These are phyloP conservation scores for Pseudochirops cupreus DNA, from an alignment of 2,797 vertebrate species.

Conservation along the genomic window DNA sequence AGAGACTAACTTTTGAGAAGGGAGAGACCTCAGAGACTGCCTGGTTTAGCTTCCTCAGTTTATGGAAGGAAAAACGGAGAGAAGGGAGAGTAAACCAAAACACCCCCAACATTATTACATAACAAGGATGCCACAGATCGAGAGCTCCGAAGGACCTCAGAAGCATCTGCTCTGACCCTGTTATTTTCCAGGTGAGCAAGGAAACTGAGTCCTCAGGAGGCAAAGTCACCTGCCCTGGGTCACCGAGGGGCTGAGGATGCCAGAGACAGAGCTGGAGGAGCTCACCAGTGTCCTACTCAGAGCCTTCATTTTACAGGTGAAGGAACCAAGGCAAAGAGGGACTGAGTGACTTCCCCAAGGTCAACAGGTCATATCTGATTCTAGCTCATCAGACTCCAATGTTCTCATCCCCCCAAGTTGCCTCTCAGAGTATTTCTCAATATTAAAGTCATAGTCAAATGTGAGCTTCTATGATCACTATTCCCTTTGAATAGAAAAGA, in stretches of 20 bases:
- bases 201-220: background rate
- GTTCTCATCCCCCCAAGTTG: background rate
- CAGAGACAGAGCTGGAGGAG: background rate
- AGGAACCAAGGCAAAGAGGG: background rate
- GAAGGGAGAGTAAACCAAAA: too few relatives aligned
- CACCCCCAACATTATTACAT: too few relatives aligned
- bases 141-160: too few relatives aligned
- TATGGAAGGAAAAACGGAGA: too few relatives aligned
- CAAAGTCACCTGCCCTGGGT: background rate
- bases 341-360: background rate
- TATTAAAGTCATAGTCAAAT: background rate
- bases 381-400: background rate
- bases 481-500: background rate
- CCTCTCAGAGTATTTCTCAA: background rate
- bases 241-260: background rate
- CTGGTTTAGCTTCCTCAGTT: too few relatives aligned
- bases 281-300: accelerated
- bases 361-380: background rate
- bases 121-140: too few relatives aligned
- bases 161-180: background rate
- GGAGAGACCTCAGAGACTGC: too few relatives aligned
- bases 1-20: background rate
- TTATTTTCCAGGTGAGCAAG: background rate
- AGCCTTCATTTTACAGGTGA: background rate
- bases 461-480: background rate